Percentiles rank a stretch among this genome's conserved stretches.
Evolutionary conservation across 2,797 vertebrate genomes (phyloP).

Genomic region (Ptychadena robeensis): DNA sequence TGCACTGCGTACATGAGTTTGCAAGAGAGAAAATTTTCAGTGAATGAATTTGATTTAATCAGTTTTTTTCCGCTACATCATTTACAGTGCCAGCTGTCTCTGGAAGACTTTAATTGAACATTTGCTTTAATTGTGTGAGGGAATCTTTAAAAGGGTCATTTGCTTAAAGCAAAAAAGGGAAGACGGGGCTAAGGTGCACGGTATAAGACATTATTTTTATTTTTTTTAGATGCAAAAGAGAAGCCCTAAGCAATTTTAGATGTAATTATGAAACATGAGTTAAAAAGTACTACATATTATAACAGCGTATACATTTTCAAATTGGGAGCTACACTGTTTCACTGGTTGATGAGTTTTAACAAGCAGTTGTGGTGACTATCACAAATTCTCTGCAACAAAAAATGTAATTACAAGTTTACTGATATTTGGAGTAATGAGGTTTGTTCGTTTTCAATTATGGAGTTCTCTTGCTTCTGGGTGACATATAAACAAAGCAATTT

Average conservation of each 20-base stretch:
- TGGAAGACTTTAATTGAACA: slow-evolving; percentile 47
- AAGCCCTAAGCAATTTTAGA: neutral
- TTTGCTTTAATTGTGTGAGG: slow-evolving; percentile 38
- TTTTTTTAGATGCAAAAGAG: neutral
- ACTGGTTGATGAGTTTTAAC: too few species aligned
- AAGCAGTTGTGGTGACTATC: too few species aligned
- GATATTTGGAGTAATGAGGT: too few species aligned
- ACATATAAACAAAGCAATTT: too few species aligned
- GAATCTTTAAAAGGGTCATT: slow-evolving; percentile 5
- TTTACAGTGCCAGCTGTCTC: slow-evolving; percentile 56
- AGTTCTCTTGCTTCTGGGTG: too few species aligned
- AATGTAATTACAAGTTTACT: too few species aligned
- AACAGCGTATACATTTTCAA: too few species aligned
- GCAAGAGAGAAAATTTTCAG: slow-evolving; percentile 49
- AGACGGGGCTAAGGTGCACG: neutral
- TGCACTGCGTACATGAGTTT: slow-evolving; percentile 41
- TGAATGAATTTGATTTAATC: slow-evolving; percentile 54
- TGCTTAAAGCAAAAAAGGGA: neutral
- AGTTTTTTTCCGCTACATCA: slow-evolving; percentile 55
- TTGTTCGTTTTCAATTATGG: too few species aligned
- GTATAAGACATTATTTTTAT: neutral
- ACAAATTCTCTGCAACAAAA: too few species aligned
- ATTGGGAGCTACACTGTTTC: too few species aligned
- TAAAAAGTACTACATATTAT: neutral
- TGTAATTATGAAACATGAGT: neutral